These are phyloP conservation scores for Orius laevigatus DNA, from an alignment of 1,140 invertebrate species.

Conservation along the genomic window DNA sequence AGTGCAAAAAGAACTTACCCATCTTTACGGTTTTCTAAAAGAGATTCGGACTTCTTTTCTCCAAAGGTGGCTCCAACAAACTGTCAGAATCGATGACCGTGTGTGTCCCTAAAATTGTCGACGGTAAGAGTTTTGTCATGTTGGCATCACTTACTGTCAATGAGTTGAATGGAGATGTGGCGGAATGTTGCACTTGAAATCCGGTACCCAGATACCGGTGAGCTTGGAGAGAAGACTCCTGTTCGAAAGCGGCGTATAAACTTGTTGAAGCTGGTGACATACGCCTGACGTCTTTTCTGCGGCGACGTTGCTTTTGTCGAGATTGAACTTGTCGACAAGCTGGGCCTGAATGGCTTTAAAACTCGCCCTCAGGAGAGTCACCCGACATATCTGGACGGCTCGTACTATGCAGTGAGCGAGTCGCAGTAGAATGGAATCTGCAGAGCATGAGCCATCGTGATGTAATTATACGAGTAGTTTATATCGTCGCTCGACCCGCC, in stretches of 20 bases:
- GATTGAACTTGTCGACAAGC: slow-evolving; percentile 76
- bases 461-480: slow-evolving; percentile 10
- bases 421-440: slow-evolving; percentile 88
- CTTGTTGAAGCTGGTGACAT: slow-evolving; percentile 46
- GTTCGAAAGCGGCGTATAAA: slow-evolving; percentile 74
- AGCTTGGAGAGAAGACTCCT: slow-evolving; percentile 72
- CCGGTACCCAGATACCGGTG: slow-evolving; percentile 90
- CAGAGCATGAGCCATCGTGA: slow-evolving; percentile 86
- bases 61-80: too few relatives aligned
- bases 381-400: slow-evolving; percentile 79
- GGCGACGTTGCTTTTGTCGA: slow-evolving; percentile 76
- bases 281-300: slow-evolving; percentile 56
- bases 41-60: too few relatives aligned
- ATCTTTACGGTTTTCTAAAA: too few relatives aligned
- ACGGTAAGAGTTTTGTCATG: too few relatives aligned
- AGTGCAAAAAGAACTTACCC: too few relatives aligned
- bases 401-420: slow-evolving; percentile 74
- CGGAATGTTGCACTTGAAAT: slow-evolving; percentile 60
- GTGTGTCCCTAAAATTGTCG: too few relatives aligned
- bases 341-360: slow-evolving; percentile 80
- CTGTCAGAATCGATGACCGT: too few relatives aligned
- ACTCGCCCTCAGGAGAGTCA: slow-evolving; percentile 65
- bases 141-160: too few relatives aligned
- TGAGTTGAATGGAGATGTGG: slow-evolving; percentile 36
- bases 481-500: slow-evolving; percentile 60